Evolutionary conservation across 2,113 vertebrate species (phyloP).

Genomic region (Callipepla californica): DNA sequence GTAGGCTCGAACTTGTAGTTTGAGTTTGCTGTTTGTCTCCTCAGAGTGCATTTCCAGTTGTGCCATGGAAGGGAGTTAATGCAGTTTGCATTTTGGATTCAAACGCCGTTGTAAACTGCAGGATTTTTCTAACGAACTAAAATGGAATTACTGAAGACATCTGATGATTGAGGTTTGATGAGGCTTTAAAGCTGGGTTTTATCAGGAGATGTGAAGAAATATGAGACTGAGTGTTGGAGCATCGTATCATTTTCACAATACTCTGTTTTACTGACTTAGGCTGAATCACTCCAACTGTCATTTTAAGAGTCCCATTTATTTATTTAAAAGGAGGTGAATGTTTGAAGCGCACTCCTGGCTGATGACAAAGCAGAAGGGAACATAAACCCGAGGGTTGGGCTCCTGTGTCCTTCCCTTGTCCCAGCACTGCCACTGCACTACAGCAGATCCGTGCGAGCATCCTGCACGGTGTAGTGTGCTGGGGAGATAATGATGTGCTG

Average conservation of each 20-base stretch:
- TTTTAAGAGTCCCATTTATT: neutral
- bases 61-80: neutral
- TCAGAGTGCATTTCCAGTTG: slow-evolving; percentile 11
- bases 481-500: neutral
- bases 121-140: slow-evolving; percentile 26
- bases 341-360: neutral
- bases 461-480: neutral
- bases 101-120: neutral
- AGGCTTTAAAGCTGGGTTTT: neutral
- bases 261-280: neutral
- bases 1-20: neutral
- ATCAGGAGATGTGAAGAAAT: slow-evolving; percentile 7
- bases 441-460: neutral
- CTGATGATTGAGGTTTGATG: slow-evolving; percentile 16
- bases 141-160: slow-evolving; percentile 9
- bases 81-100: neutral
- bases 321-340: neutral
- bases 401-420: neutral
- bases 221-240: neutral
- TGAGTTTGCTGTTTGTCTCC: neutral
- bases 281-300: neutral
- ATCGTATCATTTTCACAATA: neutral
- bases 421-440: neutral
- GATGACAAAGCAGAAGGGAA: neutral
- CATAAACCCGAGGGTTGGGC: neutral